phyloP scores from a whole-genome alignment of 1,140 invertebrate genomes.

The Scaptomyza pallida region DNA sequence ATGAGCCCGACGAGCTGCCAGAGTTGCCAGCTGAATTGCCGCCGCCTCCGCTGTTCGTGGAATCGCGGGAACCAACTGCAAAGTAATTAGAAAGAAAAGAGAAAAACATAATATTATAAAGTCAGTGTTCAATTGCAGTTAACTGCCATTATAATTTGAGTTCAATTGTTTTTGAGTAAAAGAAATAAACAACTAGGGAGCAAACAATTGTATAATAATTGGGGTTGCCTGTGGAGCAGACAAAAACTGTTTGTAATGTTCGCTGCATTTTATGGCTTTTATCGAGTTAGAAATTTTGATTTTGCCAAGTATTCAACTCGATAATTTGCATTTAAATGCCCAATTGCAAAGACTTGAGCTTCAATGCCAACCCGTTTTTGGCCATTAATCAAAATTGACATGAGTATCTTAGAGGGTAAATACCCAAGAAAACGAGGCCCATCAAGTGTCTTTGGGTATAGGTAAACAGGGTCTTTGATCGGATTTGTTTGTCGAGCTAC shows the following conservation, averaged over 20 bases:
- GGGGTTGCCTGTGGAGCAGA: constrained; percentile 3
- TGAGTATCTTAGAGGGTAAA: constrained; percentile 6
- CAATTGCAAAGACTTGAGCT: constrained; percentile 3
- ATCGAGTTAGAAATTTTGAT: constrained; percentile 5
- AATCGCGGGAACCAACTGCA: constrained; percentile 89
- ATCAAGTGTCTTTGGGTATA: constrained; percentile 31
- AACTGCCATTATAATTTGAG: constrained; percentile 43
- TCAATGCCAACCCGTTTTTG: neutral
- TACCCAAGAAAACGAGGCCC: neutral
- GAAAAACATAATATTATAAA: constrained; percentile 26
- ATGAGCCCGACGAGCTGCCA: constrained; percentile 32
- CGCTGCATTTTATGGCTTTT: constrained; percentile 38
- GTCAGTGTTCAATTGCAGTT: constrained; percentile 52
- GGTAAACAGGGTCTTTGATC: constrained; percentile 66
- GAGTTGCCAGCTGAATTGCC: constrained; percentile 25
- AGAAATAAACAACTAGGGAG: neutral
- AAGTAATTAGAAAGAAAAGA: constrained; percentile 62
- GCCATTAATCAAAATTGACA: constrained; percentile 47
- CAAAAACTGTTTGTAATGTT: constrained; percentile 33
- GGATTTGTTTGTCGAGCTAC: constrained; percentile 34
- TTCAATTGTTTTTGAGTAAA: constrained; percentile 13
- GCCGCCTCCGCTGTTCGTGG: constrained; percentile 60
- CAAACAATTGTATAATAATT: constrained; percentile 5
- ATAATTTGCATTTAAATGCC: constrained; percentile 41
- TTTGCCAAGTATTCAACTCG: constrained; percentile 7